phyloP scores from a whole-genome alignment of 2,113 vertebrate species.

The Hyla sarda region DNA sequence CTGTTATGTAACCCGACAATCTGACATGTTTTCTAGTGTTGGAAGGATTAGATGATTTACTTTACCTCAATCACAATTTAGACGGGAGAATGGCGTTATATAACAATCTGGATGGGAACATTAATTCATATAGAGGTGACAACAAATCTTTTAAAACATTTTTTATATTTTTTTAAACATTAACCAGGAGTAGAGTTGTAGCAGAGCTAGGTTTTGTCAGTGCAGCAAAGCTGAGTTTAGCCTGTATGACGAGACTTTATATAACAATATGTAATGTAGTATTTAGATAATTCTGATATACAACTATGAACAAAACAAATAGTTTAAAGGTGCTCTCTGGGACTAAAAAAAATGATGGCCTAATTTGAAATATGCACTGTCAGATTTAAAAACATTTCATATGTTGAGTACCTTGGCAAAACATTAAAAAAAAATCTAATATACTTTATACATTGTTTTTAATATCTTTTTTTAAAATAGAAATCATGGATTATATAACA shows the following conservation, averaged over 20 bases:
- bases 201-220: neutral
- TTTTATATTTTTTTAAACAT: neutral
- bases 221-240: neutral
- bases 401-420: no score
- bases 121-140: neutral
- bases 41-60: slow-evolving; percentile 37
- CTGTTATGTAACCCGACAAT: neutral
- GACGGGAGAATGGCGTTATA: neutral
- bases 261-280: neutral
- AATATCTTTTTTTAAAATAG: no score
- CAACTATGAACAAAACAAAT: neutral
- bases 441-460: no score
- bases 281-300: neutral
- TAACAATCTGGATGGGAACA: neutral
- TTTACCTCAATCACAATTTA: slow-evolving; percentile 13
- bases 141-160: neutral
- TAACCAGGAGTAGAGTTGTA: neutral
- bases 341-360: no score
- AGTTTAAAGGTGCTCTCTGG: no score
- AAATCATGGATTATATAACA: no score
- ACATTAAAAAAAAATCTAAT: no score
- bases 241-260: neutral
- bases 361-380: no score
- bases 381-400: no score
- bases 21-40: slow-evolving; percentile 25